phyloP scores from a whole-genome alignment of 2,888 invertebrate genomes.

The Fragum fragum region DNA sequence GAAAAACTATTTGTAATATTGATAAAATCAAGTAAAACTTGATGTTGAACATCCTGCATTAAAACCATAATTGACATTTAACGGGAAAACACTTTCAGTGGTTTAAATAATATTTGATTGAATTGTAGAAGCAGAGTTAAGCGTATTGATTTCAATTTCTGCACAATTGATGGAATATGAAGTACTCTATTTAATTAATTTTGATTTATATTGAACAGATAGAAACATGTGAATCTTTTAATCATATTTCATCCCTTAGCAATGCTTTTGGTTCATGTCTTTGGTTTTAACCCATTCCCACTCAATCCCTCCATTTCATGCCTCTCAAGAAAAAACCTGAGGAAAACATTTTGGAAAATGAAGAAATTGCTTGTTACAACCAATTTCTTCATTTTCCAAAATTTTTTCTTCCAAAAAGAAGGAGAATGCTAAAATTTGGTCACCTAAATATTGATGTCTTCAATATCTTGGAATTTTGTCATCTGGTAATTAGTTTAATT shows the following conservation, averaged over 20 bases:
- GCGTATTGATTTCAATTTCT: not conserved
- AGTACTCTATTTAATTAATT: slow-evolving; percentile 6
- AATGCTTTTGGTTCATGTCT: not conserved
- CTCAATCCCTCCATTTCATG: no score
- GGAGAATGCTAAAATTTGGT: no score
- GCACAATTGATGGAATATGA: not conserved
- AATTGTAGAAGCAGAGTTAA: not conserved
- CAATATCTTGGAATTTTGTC: no score
- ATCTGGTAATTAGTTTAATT: no score
- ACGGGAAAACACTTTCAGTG: slow-evolving; percentile 14
- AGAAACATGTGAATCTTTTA: slow-evolving; percentile 1
- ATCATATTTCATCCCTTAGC: not conserved
- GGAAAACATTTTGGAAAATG: no score
- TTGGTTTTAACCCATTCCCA: no score
- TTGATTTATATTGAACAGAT: not conserved
- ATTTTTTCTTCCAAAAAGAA: no score
- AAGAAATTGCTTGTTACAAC: no score
- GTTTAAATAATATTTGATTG: slow-evolving; percentile 9
- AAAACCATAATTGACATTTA: slow-evolving; percentile 3
- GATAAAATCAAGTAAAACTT: not conserved
- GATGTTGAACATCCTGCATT: not conserved
- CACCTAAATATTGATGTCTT: no score
- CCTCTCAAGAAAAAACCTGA: no score
- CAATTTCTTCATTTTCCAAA: no score
- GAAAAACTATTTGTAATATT: slow-evolving; percentile 6